phyloP scores from a whole-genome alignment of 1,140 invertebrate genomes.

The Tribolium madens region DNA sequence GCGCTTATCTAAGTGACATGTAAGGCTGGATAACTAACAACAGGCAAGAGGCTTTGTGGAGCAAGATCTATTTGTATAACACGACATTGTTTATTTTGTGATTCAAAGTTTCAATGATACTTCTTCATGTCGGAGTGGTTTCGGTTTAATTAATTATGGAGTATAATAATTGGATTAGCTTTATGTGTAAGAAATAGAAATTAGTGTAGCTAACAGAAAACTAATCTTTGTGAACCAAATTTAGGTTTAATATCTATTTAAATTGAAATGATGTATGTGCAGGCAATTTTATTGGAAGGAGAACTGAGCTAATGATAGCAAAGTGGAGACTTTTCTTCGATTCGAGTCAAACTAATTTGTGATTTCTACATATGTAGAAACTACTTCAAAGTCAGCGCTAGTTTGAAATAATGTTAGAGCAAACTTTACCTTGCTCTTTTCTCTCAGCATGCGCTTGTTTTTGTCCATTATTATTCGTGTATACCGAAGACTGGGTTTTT shows the following conservation, averaged over 20 bases:
- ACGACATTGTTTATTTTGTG: conserved; percentile 5
- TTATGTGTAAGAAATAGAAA: neutral
- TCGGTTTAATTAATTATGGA: neutral
- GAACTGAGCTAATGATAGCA: neutral
- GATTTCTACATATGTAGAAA: neutral
- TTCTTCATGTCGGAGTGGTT: neutral
- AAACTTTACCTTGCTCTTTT: conserved; percentile 46
- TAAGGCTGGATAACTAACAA: conserved; percentile 23
- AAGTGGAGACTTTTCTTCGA: neutral
- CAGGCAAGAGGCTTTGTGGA: conserved; percentile 1
- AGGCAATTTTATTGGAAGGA: neutral
- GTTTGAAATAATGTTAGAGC: neutral
- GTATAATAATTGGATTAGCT: neutral
- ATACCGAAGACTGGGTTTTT: conserved; percentile 53
- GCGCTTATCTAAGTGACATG: conserved; percentile 13
- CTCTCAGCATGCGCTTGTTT: conserved; percentile 51
- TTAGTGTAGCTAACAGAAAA: no score
- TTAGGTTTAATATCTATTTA: conserved; percentile 35
- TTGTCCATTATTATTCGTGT: conserved; percentile 54
- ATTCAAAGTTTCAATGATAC: neutral
- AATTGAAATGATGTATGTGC: conserved; percentile 37
- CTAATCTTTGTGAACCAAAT: conserved; percentile 11
- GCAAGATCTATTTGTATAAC: neutral
- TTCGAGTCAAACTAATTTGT: neutral
- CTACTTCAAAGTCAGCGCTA: neutral